phyloP scores from a whole-genome alignment of 2,888 invertebrate species.

The Mesochorus sp. region DNA sequence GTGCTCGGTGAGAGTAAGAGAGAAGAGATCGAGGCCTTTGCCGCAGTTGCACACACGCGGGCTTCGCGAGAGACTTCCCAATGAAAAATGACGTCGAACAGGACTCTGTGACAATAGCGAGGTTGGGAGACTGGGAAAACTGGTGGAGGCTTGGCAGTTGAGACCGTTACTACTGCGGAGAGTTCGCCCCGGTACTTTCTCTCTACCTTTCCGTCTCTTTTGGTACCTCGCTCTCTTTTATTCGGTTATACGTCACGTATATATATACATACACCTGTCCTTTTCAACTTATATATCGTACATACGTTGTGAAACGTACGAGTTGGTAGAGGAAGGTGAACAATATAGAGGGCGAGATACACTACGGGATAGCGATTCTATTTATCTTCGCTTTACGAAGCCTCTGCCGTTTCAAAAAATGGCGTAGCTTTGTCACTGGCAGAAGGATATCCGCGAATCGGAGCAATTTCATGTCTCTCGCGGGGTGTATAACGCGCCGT shows the following conservation, averaged over 20 bases:
- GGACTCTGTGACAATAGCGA: conserved; percentile 64
- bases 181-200: conserved; percentile 39
- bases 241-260: conserved; percentile 32
- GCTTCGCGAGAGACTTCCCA: conserved; percentile 53
- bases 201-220: conserved; percentile 15
- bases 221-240: conserved; percentile 44
- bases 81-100: conserved; percentile 67
- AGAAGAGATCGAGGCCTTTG: conserved; percentile 29
- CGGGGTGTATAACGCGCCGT: conserved; percentile 32
- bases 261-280: conserved; percentile 45
- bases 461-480: conserved; percentile 72
- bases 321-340: conserved; percentile 34
- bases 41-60: conserved; percentile 39
- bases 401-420: conserved; percentile 70
- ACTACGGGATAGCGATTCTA: conserved; percentile 67
- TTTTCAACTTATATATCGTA: conserved; percentile 40
- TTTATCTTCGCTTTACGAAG: conserved; percentile 76
- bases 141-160: conserved; percentile 57
- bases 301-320: conserved; percentile 54
- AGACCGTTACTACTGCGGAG: conserved; percentile 43
- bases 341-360: conserved; percentile 62
- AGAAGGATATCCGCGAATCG: conserved; percentile 73
- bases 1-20: conserved; percentile 2
- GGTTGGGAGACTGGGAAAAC: conserved; percentile 37
- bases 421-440: conserved; percentile 75